Evolutionary conservation across 2,113 vertebrate species (phyloP).

Genomic region (Centropristis striata): DNA sequence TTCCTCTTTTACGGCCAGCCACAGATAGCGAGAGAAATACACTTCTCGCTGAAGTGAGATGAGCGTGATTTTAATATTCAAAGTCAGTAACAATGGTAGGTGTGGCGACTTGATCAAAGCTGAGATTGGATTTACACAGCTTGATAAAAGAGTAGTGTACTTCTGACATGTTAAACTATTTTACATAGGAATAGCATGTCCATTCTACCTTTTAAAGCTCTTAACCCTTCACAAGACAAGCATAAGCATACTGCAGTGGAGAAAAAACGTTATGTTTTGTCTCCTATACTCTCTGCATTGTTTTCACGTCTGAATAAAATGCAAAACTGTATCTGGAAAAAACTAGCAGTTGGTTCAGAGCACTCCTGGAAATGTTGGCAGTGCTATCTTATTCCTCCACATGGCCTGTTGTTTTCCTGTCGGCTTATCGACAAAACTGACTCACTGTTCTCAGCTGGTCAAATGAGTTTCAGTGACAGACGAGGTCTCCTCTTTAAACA

Average conservation of each 20-base stretch:
- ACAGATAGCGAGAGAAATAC: not conserved
- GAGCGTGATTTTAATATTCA: not conserved
- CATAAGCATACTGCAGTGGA: not conserved
- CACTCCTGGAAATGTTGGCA: slow-evolving; percentile 73
- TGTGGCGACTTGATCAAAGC: not conserved
- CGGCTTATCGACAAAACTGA: slow-evolving; percentile 72
- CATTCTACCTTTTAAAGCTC: not conserved
- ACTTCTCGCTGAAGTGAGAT: slow-evolving; percentile 6
- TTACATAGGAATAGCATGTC: not conserved
- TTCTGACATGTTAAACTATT: slow-evolving; percentile 14
- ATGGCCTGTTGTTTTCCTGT: slow-evolving; percentile 81
- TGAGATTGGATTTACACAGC: not conserved
- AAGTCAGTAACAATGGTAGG: not conserved
- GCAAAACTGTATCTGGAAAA: slow-evolving; percentile 31
- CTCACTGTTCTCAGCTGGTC: slow-evolving; percentile 72
- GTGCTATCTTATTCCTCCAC: slow-evolving; percentile 80
- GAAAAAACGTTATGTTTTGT: not conserved
- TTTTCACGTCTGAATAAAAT: slow-evolving; percentile 18
- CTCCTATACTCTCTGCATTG: slow-evolving; percentile 12
- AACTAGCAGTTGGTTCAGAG: slow-evolving; percentile 43
- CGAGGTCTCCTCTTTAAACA: slow-evolving; percentile 74
- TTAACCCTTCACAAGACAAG: not conserved
- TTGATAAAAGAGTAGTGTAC: not conserved
- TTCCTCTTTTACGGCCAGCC: slow-evolving; percentile 14
- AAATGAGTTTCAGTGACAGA: slow-evolving; percentile 74